Percentiles rank a stretch among this genome's conserved stretches.
Conservation (phyloP, 2,113 vertebrate species). For the Morone saxatilis region DNA sequence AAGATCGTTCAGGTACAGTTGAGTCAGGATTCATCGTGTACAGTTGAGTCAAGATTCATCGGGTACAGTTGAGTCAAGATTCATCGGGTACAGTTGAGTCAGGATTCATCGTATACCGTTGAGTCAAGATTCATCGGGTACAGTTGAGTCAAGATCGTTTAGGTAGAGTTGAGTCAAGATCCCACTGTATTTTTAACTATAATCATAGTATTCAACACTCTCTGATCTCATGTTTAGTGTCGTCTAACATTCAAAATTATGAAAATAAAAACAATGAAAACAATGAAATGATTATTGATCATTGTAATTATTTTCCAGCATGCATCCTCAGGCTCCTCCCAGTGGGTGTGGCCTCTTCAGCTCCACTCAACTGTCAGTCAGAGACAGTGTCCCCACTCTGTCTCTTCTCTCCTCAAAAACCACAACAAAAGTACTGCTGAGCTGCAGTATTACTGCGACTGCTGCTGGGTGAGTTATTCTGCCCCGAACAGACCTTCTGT, state of each 20-base stretch:
- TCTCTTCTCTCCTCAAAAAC: background rate
- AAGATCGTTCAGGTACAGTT: too few relatives aligned
- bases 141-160: too few relatives aligned
- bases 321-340: conserved; percentile 15
- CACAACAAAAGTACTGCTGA: conserved; percentile 3
- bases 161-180: too few relatives aligned
- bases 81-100: too few relatives aligned
- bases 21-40: too few relatives aligned
- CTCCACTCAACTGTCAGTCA: conserved; percentile 3
- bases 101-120: too few relatives aligned
- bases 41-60: too few relatives aligned
- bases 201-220: too few relatives aligned
- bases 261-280: background rate
- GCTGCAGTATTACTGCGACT: background rate
- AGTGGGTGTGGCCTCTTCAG: conserved; percentile 18
- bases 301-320: too few relatives aligned
- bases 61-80: too few relatives aligned
- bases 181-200: too few relatives aligned
- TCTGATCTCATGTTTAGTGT: background rate
- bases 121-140: too few relatives aligned
- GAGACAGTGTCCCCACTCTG: background rate
- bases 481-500: background rate
- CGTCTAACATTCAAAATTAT: background rate
- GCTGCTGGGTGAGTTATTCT: conserved; percentile 51
- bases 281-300: background rate